These are phyloP conservation scores for Chrysina gloriosa DNA, from an alignment of 2,888 invertebrate genomes.

Conservation along the genomic window DNA sequence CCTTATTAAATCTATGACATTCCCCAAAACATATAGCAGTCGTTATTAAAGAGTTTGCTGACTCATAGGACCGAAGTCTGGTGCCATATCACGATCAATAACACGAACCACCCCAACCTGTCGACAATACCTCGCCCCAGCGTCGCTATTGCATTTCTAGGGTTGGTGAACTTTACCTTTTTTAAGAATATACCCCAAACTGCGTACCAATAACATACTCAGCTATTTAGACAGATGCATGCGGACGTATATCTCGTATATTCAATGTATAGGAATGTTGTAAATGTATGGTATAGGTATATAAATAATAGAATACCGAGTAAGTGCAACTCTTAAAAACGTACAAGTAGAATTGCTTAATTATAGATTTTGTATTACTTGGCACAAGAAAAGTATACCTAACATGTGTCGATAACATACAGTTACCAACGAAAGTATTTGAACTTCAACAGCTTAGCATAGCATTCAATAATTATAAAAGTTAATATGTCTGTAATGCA, in stretches of 20 bases:
- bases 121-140: conserved; percentile 44
- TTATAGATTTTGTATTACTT: no score
- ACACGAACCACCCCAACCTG: conserved; percentile 50
- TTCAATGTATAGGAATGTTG: no score
- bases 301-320: no score
- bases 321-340: no score
- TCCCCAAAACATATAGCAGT: conserved; percentile 42
- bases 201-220: neutral
- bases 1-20: conserved; percentile 18
- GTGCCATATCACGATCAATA: conserved; percentile 51
- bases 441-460: no score
- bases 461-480: no score
- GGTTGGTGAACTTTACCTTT: conserved; percentile 32
- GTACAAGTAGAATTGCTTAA: no score
- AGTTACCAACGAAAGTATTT: no score
- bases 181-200: neutral
- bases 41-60: conserved; percentile 49
- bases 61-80: conserved; percentile 48
- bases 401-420: no score
- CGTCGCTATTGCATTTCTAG: conserved; percentile 26
- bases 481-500: no score
- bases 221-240: neutral
- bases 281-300: no score
- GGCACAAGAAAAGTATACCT: no score
- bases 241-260: neutral